Percentiles rank a stretch among this genome's conserved stretches.
Conservation (phyloP, 2,113 vertebrate genomes). For the Chinchilla lanigera region DNA sequence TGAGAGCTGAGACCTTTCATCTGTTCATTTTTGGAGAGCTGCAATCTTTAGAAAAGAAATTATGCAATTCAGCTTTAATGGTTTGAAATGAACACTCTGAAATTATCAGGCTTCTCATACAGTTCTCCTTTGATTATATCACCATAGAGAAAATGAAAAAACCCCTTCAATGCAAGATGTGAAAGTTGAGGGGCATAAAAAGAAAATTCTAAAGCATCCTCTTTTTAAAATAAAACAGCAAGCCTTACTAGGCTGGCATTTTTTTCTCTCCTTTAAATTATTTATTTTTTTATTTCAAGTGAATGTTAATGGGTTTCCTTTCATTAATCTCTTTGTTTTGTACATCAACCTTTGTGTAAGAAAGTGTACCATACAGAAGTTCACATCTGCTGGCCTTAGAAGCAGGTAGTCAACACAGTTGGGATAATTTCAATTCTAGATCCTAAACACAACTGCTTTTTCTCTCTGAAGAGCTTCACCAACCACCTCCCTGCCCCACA, state of each 20-base stretch:
- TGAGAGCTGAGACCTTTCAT: conserved; percentile 90
- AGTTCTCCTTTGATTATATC: conserved; percentile 84
- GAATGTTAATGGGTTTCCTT: conserved; percentile 63
- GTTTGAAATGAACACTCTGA: conserved; percentile 87
- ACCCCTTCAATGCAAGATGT: conserved; percentile 51
- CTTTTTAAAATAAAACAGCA: conserved; percentile 61
- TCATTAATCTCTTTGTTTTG: conserved; percentile 53
- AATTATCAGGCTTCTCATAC: conserved; percentile 82
- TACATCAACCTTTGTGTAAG: conserved; percentile 46
- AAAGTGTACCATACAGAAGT: background rate
- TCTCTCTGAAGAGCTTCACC: background rate
- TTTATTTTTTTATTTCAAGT: conserved; percentile 4
- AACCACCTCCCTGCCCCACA: background rate
- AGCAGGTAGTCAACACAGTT: background rate
- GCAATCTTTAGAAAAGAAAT: conserved; percentile 90
- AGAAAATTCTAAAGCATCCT: conserved; percentile 66
- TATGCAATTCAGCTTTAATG: conserved; percentile 87
- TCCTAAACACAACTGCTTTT: background rate
- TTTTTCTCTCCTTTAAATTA: conserved; percentile 59
- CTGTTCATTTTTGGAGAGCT: conserved; percentile 91
- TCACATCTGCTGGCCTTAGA: background rate
- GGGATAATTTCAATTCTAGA: background rate
- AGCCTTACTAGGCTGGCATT: conserved; percentile 51
- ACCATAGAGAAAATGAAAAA: conserved; percentile 77
- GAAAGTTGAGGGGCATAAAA: conserved; percentile 64